Evolutionary conservation across 2,888 invertebrate genomes (phyloP), one percentile per base, ranked within the genome.

Genomic region (Pammene fasciana): DNA sequence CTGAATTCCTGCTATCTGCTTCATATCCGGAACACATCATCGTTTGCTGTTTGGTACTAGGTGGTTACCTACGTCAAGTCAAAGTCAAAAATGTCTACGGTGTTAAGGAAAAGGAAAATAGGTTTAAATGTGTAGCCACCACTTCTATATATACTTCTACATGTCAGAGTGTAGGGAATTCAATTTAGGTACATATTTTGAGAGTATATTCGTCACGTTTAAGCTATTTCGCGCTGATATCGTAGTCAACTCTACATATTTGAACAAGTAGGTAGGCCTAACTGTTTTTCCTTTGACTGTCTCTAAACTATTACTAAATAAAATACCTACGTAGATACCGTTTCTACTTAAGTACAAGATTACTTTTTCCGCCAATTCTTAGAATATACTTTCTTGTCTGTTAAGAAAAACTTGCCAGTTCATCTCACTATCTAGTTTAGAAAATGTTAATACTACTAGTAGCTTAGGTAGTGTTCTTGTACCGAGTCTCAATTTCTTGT

Each of bases 21-120:
- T 68, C 68, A 68, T 50, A 48, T 68, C 68, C 68, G 64, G 56
- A 52, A 50, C 36, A 57, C 43, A 14, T 57, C 57, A 64, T 38
- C 1, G 16, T 36, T 52, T 54, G 18, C 7, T 50, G 26, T 26
- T 16, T 52, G 52, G 18, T 38, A 10, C 18, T 46, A 36, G 14
- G 14, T 4, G 10, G 43, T 26, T 26, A n/a, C n/a, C n/a, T n/a
- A n/a, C n/a, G n/a, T n/a, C n/a, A n/a, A n/a, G n/a, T n/a, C n/a
- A n/a, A n/a, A n/a, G n/a, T n/a, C n/a, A n/a, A n/a, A n/a, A n/a
- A n/a, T n/a, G n/a, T n/a, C n/a, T n/a, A 13, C 26, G 1, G 34
- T 50, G 18, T 3, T 26, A 26, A 26, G 26, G 26, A 26, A 26
- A 26, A 26, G 26, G 26, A 26, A 26, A 26, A 26, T 3, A 26